Evolutionary conservation across 1,140 invertebrate genomes (phyloP), one percentile per base, ranked within the genome.

Genomic region (Aphelenchoides fujianensis): DNA sequence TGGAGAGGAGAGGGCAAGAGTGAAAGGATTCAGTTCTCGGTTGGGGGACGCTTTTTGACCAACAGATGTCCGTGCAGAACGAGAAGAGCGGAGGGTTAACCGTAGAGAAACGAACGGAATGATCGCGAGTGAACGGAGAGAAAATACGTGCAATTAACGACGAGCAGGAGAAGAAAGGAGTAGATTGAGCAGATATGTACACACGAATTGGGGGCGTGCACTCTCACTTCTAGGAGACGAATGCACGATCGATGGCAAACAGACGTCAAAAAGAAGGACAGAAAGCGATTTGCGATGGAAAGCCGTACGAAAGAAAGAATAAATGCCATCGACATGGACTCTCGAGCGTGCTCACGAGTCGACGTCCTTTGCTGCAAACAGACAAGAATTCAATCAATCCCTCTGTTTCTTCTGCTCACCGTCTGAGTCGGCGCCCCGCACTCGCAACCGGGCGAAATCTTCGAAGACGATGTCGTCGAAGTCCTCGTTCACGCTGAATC

Each of bases 381-480:
- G n/a, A n/a, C n/a, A n/a, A n/a, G n/a, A 48, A 48, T 48, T 48
- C 41, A 48, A 12, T 48, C 23, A 48, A 48, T n/a, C n/a, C n/a
- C n/a, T n/a, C n/a, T n/a, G n/a, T n/a, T n/a, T n/a, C n/a, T n/a
- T n/a, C n/a, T n/a, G 23, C 41, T 48, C 23, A 48, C 41, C 53
- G 3, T 66, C 63, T n/a, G 63, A 66, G 34, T 72, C 75, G n/a
- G 63, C 54, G 28, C 63, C 77, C n/a, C 74, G 74, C 9, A 79
- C 76, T 19, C 81, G 67, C 48, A 98, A n/a, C n/a, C n/a, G 89
- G 70, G 96, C 95, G 88, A 99, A 99, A 87, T 99, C 96, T 88
- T 99, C 96, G 88, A 99, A 99, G 80, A 98, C 97, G 79, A 99
- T 95, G 86, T 99, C 96, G 87, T 89, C 88, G 74, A 88, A 88